phyloP scores from a whole-genome alignment of 2,888 invertebrate species.

The Panzeria rudis region DNA sequence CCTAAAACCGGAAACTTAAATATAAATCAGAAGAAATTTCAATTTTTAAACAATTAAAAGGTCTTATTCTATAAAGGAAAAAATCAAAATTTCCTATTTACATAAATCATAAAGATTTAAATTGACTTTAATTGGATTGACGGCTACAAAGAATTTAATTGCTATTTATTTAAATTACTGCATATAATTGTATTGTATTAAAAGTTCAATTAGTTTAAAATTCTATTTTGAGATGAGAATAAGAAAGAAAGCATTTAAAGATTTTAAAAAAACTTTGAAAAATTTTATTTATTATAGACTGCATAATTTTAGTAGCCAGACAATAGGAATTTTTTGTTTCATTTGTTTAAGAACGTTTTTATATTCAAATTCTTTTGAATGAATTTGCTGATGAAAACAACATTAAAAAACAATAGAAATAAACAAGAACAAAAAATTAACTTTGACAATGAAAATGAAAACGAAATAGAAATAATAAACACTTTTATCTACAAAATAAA shows the following conservation, averaged over 20 bases:
- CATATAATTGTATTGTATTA: conserved; percentile 24
- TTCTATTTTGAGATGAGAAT: not conserved
- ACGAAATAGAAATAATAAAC: not conserved
- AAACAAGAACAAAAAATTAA: not conserved
- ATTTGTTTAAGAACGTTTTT: not conserved
- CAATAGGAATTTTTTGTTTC: not conserved
- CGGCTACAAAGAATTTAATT: conserved; percentile 32
- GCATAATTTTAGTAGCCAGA: not conserved
- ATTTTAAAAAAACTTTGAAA: not conserved
- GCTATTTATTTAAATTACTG: conserved; percentile 54
- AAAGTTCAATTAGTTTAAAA: conserved; percentile 23
- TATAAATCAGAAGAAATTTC: not conserved
- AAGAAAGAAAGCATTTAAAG: not conserved
- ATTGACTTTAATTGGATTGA: conserved; percentile 58
- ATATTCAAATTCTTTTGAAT: conserved; percentile 8
- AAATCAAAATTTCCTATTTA: conserved; percentile 44
- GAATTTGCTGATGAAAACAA: not conserved
- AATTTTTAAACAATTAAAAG: not conserved
- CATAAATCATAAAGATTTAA: conserved; percentile 42
- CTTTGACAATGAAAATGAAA: conserved; percentile 9
- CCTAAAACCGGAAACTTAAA: too few species aligned
- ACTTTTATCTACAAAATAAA: not conserved
- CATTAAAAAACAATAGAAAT: not conserved
- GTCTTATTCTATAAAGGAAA: not conserved
- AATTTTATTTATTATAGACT: not conserved